Evolutionary conservation across 2,888 invertebrate genomes (phyloP).

Genomic region (Matsumyia berberina): DNA sequence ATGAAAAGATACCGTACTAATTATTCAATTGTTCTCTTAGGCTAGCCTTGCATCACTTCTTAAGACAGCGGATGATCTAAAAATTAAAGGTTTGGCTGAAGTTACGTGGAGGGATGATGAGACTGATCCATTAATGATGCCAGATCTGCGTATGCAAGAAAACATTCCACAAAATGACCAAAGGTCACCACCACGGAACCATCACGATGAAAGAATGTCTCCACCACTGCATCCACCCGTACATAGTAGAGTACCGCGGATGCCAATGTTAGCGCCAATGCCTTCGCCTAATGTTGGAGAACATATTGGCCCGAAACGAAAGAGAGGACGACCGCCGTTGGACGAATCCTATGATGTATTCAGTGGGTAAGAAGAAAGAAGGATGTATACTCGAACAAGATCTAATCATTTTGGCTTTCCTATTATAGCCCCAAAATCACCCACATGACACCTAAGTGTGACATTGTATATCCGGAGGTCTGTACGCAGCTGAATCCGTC

Average conservation of each 20-base stretch:
- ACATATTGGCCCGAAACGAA: constrained; percentile 85
- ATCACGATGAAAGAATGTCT: constrained; percentile 59
- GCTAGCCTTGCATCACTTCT: constrained; percentile 93
- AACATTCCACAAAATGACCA: constrained; percentile 77
- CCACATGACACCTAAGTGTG: constrained; percentile 37
- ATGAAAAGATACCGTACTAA: not conserved
- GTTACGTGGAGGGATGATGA: constrained; percentile 92
- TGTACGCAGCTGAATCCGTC: constrained; percentile 46
- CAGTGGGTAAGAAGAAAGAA: constrained; percentile 81
- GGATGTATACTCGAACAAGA: not conserved
- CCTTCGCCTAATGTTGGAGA: constrained; percentile 78
- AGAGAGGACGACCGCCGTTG: constrained; percentile 88
- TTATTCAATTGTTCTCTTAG: constrained; percentile 85
- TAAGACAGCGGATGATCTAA: constrained; percentile 95
- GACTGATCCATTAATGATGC: constrained; percentile 81
- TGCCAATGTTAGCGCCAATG: constrained; percentile 82
- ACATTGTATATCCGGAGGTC: constrained; percentile 61
- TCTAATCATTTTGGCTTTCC: not conserved
- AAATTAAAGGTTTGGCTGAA: constrained; percentile 96
- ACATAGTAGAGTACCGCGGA: constrained; percentile 79
- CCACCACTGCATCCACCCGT: constrained; percentile 73
- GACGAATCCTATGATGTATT: constrained; percentile 85
- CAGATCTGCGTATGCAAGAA: constrained; percentile 80
- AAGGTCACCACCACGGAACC: constrained; percentile 44
- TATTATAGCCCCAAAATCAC: constrained; percentile 58